Evolutionary conservation across 2,113 vertebrate species (phyloP).

Genomic region (Chaetodon trifascialis): DNA sequence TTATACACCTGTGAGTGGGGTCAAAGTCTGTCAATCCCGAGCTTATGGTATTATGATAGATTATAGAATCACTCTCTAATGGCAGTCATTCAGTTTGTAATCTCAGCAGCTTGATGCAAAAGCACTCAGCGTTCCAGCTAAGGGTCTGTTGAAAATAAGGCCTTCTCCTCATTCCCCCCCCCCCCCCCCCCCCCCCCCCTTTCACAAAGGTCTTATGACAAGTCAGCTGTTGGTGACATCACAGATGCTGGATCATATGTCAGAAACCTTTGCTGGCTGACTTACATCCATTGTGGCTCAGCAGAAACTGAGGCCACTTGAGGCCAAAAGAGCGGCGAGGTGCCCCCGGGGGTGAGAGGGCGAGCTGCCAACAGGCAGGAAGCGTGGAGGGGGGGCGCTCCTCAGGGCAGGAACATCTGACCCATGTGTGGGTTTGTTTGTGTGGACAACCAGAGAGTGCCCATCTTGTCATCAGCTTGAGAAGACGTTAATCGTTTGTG

Average conservation of each 20-base stretch:
- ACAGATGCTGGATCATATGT: conserved; percentile 86
- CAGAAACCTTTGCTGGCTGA: conserved; percentile 87
- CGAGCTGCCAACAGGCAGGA: conserved; percentile 63
- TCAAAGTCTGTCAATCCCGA: conserved; percentile 95
- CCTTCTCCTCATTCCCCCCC: conserved; percentile 74
- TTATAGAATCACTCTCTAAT: conserved; percentile 96
- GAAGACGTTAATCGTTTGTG: conserved; percentile 64
- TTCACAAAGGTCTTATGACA: conserved; percentile 87
- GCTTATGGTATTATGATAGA: conserved; percentile 96
- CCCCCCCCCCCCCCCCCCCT: conserved; percentile 11
- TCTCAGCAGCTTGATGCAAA: conserved; percentile 72
- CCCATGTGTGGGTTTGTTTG: conserved; percentile 77
- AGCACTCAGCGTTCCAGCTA: conserved; percentile 72
- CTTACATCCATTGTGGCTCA: conserved; percentile 82
- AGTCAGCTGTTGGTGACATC: conserved; percentile 94
- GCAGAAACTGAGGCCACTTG: conserved; percentile 74
- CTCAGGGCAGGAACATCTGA: conserved; percentile 85
- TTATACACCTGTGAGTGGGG: conserved; percentile 92
- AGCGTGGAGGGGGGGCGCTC: conserved; percentile 64
- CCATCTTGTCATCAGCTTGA: conserved; percentile 81
- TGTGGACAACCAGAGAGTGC: conserved; percentile 46
- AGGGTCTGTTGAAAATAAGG: conserved; percentile 79
- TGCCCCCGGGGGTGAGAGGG: conserved; percentile 51
- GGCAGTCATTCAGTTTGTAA: conserved; percentile 91
- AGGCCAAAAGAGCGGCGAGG: conserved; percentile 61